phyloP scores from a whole-genome alignment of 2,113 vertebrate genomes.

The Gorsachius goisagi region DNA sequence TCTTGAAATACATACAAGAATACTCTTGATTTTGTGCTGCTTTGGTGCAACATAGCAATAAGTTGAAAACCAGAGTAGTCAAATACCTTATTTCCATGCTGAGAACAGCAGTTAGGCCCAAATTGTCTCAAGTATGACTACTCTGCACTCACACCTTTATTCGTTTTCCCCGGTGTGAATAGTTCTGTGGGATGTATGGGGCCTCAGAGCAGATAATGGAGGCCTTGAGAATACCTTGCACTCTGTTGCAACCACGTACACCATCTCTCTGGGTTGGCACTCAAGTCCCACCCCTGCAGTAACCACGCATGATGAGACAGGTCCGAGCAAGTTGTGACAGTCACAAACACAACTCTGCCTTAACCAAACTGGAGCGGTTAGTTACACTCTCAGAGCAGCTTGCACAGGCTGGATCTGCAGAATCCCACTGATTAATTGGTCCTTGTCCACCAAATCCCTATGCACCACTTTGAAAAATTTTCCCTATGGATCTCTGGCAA shows the following conservation, averaged over 20 bases:
- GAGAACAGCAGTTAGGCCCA: neutral
- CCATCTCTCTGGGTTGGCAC: neutral
- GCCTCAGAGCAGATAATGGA: neutral
- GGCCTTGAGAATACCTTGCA: neutral
- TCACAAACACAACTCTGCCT: neutral
- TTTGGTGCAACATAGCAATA: neutral
- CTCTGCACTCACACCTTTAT: neutral
- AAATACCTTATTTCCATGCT: neutral
- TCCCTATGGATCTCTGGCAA: neutral
- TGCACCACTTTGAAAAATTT: neutral
- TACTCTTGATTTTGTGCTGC: neutral
- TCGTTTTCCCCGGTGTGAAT: neutral
- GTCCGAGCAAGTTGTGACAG: neutral
- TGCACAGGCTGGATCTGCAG: neutral
- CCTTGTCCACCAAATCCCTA: neutral
- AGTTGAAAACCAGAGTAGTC: neutral
- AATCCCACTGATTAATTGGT: slow-evolving; percentile 7
- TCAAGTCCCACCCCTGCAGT: neutral
- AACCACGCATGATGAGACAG: neutral
- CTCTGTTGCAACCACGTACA: neutral
- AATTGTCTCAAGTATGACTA: neutral
- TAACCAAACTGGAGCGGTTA: neutral
- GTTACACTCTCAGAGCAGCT: neutral
- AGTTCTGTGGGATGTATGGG: neutral
- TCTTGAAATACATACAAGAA: neutral